Percentiles rank a stretch among this genome's conserved stretches.
Conservation (phyloP, 2,888 invertebrate genomes). For the Aspidiotus destructor region DNA sequence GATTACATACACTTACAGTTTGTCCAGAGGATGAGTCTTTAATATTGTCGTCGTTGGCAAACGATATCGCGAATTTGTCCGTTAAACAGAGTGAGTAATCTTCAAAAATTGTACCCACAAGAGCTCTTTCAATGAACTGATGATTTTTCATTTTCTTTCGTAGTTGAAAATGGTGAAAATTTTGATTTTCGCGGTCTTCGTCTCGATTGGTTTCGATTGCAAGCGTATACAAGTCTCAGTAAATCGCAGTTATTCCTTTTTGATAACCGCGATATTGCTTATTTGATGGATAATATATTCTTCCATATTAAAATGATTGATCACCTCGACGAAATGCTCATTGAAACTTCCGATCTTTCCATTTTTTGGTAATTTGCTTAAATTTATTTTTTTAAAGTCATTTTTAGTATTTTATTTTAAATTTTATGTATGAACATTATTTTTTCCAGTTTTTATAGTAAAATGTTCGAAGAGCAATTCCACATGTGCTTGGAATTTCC, state of each 20-base stretch:
- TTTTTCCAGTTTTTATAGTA: constrained; percentile 68
- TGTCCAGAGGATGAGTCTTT: constrained; percentile 92
- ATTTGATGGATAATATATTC: constrained; percentile 85
- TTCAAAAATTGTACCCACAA: neutral
- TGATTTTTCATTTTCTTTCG: constrained; percentile 35
- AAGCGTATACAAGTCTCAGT: constrained; percentile 80
- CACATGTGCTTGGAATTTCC: constrained; percentile 98
- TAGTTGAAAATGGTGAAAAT: constrained; percentile 85
- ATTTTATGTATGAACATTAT: neutral
- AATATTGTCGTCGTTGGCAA: constrained; percentile 84
- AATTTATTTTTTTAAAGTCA: constrained; percentile 10
- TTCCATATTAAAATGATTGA: constrained; percentile 99
- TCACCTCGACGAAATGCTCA: constrained; percentile 89
- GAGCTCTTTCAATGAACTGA: neutral
- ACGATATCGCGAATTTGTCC: constrained; percentile 70
- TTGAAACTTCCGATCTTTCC: constrained; percentile 93
- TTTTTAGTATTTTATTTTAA: neutral
- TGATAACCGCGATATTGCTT: constrained; percentile 77
- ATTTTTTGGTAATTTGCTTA: constrained; percentile 69
- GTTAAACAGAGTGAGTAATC: constrained; percentile 63
- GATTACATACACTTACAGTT: constrained; percentile 69
- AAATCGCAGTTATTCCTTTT: constrained; percentile 63
- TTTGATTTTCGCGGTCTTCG: constrained; percentile 93
- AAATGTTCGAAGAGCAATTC: constrained; percentile 95
- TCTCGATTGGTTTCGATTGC: constrained; percentile 94